Evolutionary conservation across 2,888 invertebrate genomes (phyloP), one percentile per base, ranked within the genome.

Genomic region (Cryptophagus acutangulus): DNA sequence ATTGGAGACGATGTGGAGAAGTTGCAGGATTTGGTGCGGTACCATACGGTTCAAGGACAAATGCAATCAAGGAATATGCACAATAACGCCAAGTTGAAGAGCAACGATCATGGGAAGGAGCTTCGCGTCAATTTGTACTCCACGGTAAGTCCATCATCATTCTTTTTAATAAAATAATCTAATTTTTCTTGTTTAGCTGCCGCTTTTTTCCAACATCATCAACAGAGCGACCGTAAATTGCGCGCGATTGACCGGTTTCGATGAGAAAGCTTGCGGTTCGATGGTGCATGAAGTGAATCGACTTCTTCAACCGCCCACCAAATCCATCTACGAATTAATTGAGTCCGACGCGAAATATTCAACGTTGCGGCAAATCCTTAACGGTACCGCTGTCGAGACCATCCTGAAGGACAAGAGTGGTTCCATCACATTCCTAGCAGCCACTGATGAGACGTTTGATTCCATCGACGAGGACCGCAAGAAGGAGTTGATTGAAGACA

Each of bases 201-300:
- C 76, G 2, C 59, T 78, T 20, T 76, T 78, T 55, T 69, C 72
- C 15, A 75, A 75, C 47, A 68, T 76, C 1, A 73, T 75, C 58
- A 75, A 78, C 48, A 71, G 78, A 35, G 76, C 78, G 1, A 82
- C 83, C 1, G 78, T 79, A 0, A 82, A 84, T 59, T 85, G 84
- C 61, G 81, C 81, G 1, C 70, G 76, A 5, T 59, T 85, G 8
- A 69, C 75, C 1, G 74, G 74, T 48, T 73, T 75, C 40, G 81
- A 81, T 51, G 74, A 78, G 45, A 75, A 78, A 57, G 78, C 80
- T 18, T 85, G 84, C 54, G 81, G 81, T 40, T 81, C 81, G 1
- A 73, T 80, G 5, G 67, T 84, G 13, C 82, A 84, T 57, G 75
- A 81, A 57, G 72, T 84, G 1, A 79, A 81, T 55, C 74, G 73